Base-by-base conservation (phyloP, 2,888 invertebrate genomes). In the Agrypnus murinus region DNA sequence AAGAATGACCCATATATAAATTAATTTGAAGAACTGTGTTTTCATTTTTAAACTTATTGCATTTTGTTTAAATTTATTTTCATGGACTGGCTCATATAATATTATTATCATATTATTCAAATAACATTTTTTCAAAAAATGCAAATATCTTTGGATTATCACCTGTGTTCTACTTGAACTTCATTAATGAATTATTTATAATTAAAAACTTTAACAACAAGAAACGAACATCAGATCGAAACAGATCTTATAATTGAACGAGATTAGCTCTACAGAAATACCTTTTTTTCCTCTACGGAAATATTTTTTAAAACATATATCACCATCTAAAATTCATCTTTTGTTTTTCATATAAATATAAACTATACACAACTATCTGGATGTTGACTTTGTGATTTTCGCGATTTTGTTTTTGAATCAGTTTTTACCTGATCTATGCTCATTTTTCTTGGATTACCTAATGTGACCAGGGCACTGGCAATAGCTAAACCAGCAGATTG, bases 381-480 rank as follows among this genome's bases (percentile, higher is more conserved):
- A 87, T 93, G 92, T 83, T 93, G 93, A 86, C 92, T 92, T 83
- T 92, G 90, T 57, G 89, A 87, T 82, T 91, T 91, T 70, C 91
- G 85, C 59, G 88, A 85, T 67, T 85, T 85, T 77, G 87, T 87
- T 53, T 73, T 73, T 65, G 81, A 82, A 75, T 89, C 89, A 67
- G 87, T 87, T 80, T 90, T 90, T 65, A 88, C 87, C 76, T 88
- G 89, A 81, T 93, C 92, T 79, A 91, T 88, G 79, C 92, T 92
- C 77, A 92, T 89, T 82, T 92, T 91, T 77, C 92, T 88, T 45
- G 92, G 92, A 86, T 94, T 95, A 32, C 96, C 96, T 68, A 96
- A 88, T 73, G 96, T 95, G 78, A 96, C 96, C 78, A 96, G 90
- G 77, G 96, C 95, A 79, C 95, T 96, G 74, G 94, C 96, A 69